Evolutionary conservation across 1,140 invertebrate genomes (phyloP), one percentile per base, ranked within the genome.

Genomic region (Trichogramma pretiosum): DNA sequence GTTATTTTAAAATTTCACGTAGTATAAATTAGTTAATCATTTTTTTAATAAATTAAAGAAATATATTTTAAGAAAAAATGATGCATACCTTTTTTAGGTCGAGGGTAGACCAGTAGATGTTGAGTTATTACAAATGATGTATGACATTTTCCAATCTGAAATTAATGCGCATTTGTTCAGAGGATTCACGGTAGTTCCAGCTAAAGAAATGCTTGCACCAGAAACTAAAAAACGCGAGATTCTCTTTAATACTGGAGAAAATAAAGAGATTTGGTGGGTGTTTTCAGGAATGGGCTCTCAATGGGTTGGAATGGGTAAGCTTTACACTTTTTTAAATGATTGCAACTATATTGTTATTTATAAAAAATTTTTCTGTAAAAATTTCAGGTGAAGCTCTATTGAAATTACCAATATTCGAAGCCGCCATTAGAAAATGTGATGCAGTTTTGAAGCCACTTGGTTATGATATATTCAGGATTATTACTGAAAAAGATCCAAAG

Each of bases 271-370:
- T 24, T 84, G 80, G 76, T 84, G 75, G 61, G 70, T 84, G 16
- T 85, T 80, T 60, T 74, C 80, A 53, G 83, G 82, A 30, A 83
- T 85, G 81, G 83, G 82, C 5, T 76, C 75, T 38, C 83, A 85
- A 61, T 86, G 82, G 82, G 58, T 66, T 39, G 77, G 76, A 11
- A 85, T 85, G 83, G 79, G 75, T 14, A 61, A 51, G 8, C 46
- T 23, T 11, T 18, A 13, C 13, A 17, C 4, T 32, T 10, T 9
- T 16, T 3, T 37, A 26, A 21, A 13, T 51, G 26, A 19, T 33
- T 23, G 8, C 17, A 21, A 19, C 24, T 34, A 19, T 21, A 35
- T 46, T 42, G 17, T 36, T 32, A 23, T 36, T 36, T 36, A 33
- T 4, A 9, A 44, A 34, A 44, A 33, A 9, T 14, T 30, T 39